A percentile compares a stretch with the other conserved stretches of the same genome.
Conservation (phyloP, 2,113 vertebrate genomes). For the Hypanus sabinus region DNA sequence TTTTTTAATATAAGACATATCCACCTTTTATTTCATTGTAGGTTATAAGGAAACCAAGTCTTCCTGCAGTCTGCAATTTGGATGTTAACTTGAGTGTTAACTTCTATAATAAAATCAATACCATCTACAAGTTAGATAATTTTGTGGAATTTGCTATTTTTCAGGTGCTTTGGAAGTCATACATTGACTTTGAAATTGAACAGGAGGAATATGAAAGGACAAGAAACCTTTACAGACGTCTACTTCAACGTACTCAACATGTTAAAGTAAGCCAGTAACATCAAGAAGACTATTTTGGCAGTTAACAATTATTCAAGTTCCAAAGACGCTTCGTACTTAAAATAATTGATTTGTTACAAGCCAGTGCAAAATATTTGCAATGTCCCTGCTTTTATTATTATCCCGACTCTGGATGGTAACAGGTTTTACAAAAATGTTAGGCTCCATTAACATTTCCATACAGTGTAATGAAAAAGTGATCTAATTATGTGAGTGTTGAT, state of each 20-base stretch:
- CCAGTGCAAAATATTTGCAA: neutral
- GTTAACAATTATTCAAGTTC: neutral
- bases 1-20: neutral
- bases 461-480: neutral
- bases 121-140: neutral
- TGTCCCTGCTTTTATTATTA: too few species aligned
- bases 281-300: neutral
- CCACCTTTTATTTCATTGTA: neutral
- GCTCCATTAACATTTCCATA: neutral
- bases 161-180: conserved; percentile 97
- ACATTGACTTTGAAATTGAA: conserved; percentile 96
- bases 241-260: conserved; percentile 88
- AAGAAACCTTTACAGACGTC: conserved; percentile 77
- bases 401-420: neutral
- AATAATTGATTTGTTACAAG: neutral
- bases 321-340: neutral
- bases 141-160: conserved; percentile 18
- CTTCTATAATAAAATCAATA: neutral
- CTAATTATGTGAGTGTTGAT: neutral
- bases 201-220: conserved; percentile 91
- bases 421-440: neutral
- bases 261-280: conserved; percentile 69
- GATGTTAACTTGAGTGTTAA: neutral
- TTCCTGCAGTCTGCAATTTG: neutral
- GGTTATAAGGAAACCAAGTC: neutral